Evolutionary conservation across 2,888 invertebrate genomes (phyloP).

Genomic region (Nemapogon koenigi): DNA sequence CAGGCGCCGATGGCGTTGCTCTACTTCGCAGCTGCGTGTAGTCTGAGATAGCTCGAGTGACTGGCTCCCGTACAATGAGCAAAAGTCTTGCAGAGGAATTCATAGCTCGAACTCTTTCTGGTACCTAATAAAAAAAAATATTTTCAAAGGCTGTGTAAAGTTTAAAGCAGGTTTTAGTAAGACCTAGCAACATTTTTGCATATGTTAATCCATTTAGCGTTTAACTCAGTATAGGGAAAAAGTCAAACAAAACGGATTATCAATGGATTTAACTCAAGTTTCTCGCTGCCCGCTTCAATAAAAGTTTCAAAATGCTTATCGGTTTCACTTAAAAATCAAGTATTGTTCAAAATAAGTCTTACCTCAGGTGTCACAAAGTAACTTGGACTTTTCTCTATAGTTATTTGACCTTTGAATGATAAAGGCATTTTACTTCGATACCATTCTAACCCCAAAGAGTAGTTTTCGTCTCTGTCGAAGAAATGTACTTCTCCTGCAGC

Average conservation of each 20-base stretch:
- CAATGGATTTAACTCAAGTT: too few relatives aligned
- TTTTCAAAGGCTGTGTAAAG: too few relatives aligned
- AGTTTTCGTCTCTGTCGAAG: conserved; percentile 95
- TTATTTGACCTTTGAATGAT: conserved; percentile 90
- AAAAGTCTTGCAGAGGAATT: conserved; percentile 91
- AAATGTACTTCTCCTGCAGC: conserved; percentile 96
- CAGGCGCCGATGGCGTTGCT: conserved; percentile 76
- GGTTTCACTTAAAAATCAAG: too few relatives aligned
- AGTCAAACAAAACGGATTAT: too few relatives aligned
- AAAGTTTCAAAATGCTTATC: too few relatives aligned
- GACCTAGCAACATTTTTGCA: too few relatives aligned
- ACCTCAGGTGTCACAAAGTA: conserved; percentile 97
- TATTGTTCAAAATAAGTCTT: too few relatives aligned
- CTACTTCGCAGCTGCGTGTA: conserved; percentile 91
- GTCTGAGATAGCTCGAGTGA: conserved; percentile 94
- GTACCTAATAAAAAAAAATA: too few relatives aligned
- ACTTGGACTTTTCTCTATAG: conserved; percentile 97
- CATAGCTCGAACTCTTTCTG: conserved; percentile 92
- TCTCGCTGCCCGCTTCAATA: too few relatives aligned
- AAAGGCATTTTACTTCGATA: conserved; percentile 94
- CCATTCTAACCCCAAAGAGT: conserved; percentile 92
- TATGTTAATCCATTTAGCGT: too few relatives aligned
- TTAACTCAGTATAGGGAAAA: too few relatives aligned
- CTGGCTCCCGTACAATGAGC: conserved; percentile 94
- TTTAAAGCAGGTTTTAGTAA: too few relatives aligned